Evolutionary conservation across 2,113 vertebrate genomes (phyloP).

Genomic region (Accipiter cooperii): DNA sequence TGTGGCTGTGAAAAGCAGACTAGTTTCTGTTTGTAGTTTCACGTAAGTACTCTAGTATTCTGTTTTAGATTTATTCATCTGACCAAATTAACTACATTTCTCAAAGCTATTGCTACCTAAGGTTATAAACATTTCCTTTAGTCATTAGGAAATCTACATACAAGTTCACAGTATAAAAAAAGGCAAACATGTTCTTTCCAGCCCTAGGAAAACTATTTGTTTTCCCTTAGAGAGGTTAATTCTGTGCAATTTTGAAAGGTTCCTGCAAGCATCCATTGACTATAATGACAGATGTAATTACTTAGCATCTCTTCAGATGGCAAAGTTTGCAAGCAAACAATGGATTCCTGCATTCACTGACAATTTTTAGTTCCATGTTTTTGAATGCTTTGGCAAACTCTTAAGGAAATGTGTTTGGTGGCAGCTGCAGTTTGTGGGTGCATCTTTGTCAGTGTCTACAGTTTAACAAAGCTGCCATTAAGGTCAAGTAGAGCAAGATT

Average conservation of each 20-base stretch:
- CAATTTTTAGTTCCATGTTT: neutral
- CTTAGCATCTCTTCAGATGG: neutral
- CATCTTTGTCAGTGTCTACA: neutral
- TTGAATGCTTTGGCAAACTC: neutral
- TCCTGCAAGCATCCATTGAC: neutral
- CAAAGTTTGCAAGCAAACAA: neutral
- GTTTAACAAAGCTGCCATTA: neutral
- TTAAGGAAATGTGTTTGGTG: neutral
- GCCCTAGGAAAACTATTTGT: neutral
- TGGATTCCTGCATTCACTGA: neutral
- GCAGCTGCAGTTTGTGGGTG: neutral
- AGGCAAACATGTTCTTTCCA: neutral
- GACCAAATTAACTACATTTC: neutral
- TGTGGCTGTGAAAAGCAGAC: neutral
- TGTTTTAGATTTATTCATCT: neutral
- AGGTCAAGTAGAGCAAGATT: neutral
- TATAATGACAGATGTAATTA: neutral
- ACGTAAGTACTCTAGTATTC: neutral
- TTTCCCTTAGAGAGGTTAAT: neutral
- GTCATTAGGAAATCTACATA: neutral
- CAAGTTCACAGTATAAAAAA: neutral
- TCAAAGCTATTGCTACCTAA: neutral
- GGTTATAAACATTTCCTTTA: neutral
- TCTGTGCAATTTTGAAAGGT: neutral
- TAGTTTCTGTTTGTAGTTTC: neutral